Base-by-base conservation (phyloP, 2,113 vertebrate species). In the Lepus europaeus region DNA sequence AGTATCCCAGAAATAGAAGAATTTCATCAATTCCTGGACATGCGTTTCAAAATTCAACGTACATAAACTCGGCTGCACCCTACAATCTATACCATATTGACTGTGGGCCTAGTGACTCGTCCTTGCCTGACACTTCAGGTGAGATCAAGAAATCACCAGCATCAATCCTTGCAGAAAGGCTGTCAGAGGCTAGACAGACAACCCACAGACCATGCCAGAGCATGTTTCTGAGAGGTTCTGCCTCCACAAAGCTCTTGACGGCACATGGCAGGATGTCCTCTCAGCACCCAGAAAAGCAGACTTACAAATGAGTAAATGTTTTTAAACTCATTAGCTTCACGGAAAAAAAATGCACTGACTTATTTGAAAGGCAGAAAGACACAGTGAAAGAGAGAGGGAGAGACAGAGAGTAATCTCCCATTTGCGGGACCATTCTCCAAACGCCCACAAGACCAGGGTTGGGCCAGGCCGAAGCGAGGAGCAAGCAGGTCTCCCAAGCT, bases 81-180 rank as follows among this genome's bases (percentile, higher is more conserved):
- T 73, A 68, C 49, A 85, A 84, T 36, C 66, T 59, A 73, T 19
- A n/a, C 68, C 16, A 85, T 59, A 92, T 66, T 85, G 79, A 80
- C 72, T 59, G 23, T n/a, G 29, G 79, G n/a, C 33, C 66, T 36
- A 36, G 14, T 22, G 31, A 79, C 59, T 66, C 73, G 45, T 56
- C 64, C 59, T 45, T 66, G 53, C 45, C 56, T 73, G 14, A 89
- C 33, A 73, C 2, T 12, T 66, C 39, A 33, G 17, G 36, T 25
- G 66, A 49, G 79, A 73, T 79, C 7, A 79, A 89, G 31, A 86
- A 68, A 64, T 59, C 33, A 27, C 20, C 9, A 68, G 49, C 29
- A 36, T 85, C 66, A 61, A 89, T 53, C 29, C 29, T 63, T 84
- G 45, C 56, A 72, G 27, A 66, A n/a, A 8, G 56, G n/a, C 23